phyloP scores from a whole-genome alignment of 2,797 vertebrate species.

The Microcaecilia unicolor region DNA sequence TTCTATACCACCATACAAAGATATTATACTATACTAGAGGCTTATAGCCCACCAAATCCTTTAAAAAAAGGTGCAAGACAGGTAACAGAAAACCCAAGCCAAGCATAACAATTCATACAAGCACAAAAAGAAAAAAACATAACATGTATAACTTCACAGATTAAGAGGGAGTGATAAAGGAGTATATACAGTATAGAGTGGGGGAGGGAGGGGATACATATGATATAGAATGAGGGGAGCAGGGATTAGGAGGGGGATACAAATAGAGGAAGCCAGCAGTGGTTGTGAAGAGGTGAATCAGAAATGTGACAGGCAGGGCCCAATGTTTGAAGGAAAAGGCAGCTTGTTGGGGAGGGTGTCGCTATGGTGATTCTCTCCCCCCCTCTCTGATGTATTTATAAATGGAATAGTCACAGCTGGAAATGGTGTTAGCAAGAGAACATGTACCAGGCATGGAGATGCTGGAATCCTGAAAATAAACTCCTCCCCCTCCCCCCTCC shows the following conservation, averaged over 20 bases:
- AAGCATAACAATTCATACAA: too few relatives aligned
- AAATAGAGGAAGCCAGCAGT: background rate
- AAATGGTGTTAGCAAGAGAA: constrained; percentile 2
- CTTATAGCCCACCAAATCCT: too few relatives aligned
- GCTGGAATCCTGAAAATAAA: too few relatives aligned
- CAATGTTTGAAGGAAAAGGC: background rate
- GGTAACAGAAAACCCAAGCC: too few relatives aligned
- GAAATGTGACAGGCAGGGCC: background rate
- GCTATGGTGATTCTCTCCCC: background rate
- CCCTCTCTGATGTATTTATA: background rate
- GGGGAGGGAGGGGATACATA: background rate
- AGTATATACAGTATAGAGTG: background rate
- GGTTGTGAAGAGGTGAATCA: background rate
- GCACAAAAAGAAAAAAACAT: too few relatives aligned
- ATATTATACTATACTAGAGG: too few relatives aligned
- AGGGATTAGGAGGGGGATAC: rapidly evolving
- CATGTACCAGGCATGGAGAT: too few relatives aligned
- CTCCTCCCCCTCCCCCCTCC: too few relatives aligned
- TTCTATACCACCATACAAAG: too few relatives aligned
- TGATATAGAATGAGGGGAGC: background rate
- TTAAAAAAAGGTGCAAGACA: too few relatives aligned
- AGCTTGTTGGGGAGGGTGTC: background rate
- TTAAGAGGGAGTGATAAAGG: background rate
- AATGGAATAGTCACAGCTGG: background rate
- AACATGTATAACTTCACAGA: too few relatives aligned